Conservation (phyloP, 1,140 invertebrate species). For the Eubasilissa regina region DNA sequence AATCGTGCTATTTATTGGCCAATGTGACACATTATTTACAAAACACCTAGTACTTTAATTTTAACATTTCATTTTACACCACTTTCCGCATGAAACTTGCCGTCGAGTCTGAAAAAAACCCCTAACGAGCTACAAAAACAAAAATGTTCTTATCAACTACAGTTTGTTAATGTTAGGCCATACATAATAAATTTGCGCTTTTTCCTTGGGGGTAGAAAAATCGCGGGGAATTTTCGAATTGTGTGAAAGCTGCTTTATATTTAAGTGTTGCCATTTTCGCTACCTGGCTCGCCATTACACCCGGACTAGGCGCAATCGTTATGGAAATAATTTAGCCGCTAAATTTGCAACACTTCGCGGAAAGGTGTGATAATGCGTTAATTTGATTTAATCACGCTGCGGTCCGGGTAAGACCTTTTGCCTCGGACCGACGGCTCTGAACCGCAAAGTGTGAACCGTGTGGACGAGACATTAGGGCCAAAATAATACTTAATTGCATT, state of each 20-base stretch:
- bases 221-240: not conserved
- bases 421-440: not conserved
- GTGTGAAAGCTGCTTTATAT: constrained; percentile 9
- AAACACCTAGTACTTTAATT: too few relatives aligned
- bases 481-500: constrained; percentile 38
- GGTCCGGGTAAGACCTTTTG: not conserved
- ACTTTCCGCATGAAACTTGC: too few relatives aligned
- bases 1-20: too few relatives aligned
- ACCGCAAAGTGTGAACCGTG: not conserved
- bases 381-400: not conserved
- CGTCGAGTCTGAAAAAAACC: too few relatives aligned
- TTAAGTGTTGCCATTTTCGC: constrained; percentile 35
- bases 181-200: not conserved
- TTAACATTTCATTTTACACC: too few relatives aligned
- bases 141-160: too few relatives aligned
- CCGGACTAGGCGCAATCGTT: not conserved
- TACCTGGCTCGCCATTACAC: constrained; percentile 22
- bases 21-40: too few relatives aligned
- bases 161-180: not conserved
- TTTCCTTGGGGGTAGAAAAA: not conserved
- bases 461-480: constrained; percentile 11
- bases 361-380: not conserved
- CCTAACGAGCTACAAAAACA: too few relatives aligned
- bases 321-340: not conserved
- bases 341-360: not conserved